A percentile compares a stretch with the other conserved stretches of the same genome.
These are phyloP conservation scores for Epsilonema sp. DNA, from an alignment of 2,888 invertebrate species.

Conservation along the genomic window DNA sequence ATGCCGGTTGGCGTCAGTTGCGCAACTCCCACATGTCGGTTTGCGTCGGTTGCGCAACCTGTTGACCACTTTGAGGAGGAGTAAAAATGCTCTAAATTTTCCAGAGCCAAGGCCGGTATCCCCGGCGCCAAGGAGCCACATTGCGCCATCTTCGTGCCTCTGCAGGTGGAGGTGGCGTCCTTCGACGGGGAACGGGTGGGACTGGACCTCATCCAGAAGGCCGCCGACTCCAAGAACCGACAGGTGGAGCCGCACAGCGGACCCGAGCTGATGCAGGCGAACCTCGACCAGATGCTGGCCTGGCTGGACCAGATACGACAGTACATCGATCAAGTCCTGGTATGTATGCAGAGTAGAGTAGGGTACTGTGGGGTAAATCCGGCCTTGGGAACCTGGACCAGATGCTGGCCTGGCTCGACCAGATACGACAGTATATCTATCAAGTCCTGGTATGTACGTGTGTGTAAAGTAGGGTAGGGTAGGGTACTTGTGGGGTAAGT, in stretches of 20 bases:
- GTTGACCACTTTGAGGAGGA: too few relatives aligned
- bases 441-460: constrained; percentile 59
- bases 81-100: too few relatives aligned
- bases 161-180: constrained; percentile 63
- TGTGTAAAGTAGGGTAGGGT: too few relatives aligned
- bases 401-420: constrained; percentile 37
- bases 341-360: constrained; percentile 16
- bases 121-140: constrained; percentile 72
- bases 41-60: too few relatives aligned
- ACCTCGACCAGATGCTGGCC: constrained; percentile 49
- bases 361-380: too few relatives aligned
- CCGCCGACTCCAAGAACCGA: constrained; percentile 33
- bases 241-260: constrained; percentile 38
- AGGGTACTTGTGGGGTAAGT: too few relatives aligned
- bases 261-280: constrained; percentile 59
- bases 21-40: too few relatives aligned
- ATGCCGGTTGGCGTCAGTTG: too few relatives aligned
- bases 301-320: constrained; percentile 22
- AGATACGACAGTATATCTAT: constrained; percentile 50
- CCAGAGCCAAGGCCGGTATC: constrained; percentile 67
- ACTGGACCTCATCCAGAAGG: constrained; percentile 12
- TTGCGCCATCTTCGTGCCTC: constrained; percentile 70
- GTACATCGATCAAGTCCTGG: constrained; percentile 78
- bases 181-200: constrained; percentile 60
- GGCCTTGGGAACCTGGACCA: too few relatives aligned